Percentiles rank a stretch among this genome's conserved stretches.
These are phyloP conservation scores for Diaprepes abbreviatus DNA, from an alignment of 2,888 invertebrate genomes.

Conservation along the genomic window DNA sequence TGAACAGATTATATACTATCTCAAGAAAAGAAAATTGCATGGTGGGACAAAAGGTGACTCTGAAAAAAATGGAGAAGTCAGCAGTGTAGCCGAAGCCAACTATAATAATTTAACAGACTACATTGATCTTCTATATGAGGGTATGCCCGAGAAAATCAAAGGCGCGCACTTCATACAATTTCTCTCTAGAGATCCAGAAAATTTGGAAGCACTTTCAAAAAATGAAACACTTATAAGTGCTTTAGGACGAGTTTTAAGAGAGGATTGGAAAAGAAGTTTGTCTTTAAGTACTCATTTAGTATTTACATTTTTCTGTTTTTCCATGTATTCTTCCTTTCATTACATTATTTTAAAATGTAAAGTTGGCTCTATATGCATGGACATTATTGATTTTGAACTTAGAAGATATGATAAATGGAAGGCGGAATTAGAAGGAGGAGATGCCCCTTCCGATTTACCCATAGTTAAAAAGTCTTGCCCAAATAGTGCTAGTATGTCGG, in stretches of 20 bases:
- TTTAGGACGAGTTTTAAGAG: conserved; percentile 92
- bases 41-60: conserved; percentile 58
- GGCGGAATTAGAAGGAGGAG: conserved; percentile 73
- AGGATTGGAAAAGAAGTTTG: conserved; percentile 97
- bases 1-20: conserved; percentile 88
- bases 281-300: conserved; percentile 97
- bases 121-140: conserved; percentile 96
- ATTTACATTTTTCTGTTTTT: conserved; percentile 97
- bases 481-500: conserved; percentile 70
- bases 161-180: conserved; percentile 93
- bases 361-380: conserved; percentile 97
- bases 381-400: conserved; percentile 95
- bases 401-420: conserved; percentile 95
- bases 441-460: conserved; percentile 65
- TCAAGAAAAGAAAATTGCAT: conserved; percentile 81
- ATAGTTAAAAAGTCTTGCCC: conserved; percentile 63
- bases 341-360: conserved; percentile 95
- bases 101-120: conserved; percentile 93
- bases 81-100: conserved; percentile 73
- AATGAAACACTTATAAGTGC: conserved; percentile 97
- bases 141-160: conserved; percentile 90
- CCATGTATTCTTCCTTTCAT: conserved; percentile 95
- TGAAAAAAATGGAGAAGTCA: conserved; percentile 53
- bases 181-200: conserved; percentile 93
- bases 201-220: conserved; percentile 91